Evolutionary conservation across 2,797 vertebrate species (phyloP).

Genomic region (Artibeus jamaicensis): DNA sequence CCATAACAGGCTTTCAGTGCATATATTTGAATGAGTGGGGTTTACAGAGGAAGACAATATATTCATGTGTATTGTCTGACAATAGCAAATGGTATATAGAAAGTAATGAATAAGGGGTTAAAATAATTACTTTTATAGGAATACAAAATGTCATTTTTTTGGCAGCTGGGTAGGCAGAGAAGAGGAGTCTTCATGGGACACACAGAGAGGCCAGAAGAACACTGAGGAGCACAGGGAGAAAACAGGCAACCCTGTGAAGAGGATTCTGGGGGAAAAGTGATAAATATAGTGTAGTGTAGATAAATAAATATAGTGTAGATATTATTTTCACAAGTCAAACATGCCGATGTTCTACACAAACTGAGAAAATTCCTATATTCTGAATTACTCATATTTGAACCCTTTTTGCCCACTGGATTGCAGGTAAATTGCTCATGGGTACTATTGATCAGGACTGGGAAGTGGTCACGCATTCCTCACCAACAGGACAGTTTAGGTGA

Average conservation of each 20-base stretch:
- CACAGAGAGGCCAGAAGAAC: not conserved
- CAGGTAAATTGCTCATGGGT: not conserved
- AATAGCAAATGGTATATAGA: not conserved
- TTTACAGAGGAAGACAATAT: not conserved
- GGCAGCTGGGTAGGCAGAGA: not conserved
- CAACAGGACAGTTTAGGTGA: not conserved
- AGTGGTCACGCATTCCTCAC: not conserved
- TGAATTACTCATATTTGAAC: not conserved
- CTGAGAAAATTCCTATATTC: not conserved
- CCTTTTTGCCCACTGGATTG: not conserved
- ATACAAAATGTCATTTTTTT: not conserved
- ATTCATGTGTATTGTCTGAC: not conserved
- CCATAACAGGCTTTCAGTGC: not conserved
- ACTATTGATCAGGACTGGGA: not conserved
- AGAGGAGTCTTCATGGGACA: not conserved
- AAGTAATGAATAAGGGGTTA: not conserved
- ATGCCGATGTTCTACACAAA: not conserved
- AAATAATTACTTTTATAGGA: not conserved
- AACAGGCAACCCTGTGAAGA: not conserved
- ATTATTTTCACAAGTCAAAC: not conserved
- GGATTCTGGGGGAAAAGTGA: not conserved
- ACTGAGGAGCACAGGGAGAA: not conserved
- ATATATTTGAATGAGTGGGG: not conserved
- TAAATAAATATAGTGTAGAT: not conserved
- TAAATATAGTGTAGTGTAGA: too few species aligned